Evolutionary conservation across 2,113 vertebrate genomes (phyloP).

Genomic region (Sturnus vulgaris): DNA sequence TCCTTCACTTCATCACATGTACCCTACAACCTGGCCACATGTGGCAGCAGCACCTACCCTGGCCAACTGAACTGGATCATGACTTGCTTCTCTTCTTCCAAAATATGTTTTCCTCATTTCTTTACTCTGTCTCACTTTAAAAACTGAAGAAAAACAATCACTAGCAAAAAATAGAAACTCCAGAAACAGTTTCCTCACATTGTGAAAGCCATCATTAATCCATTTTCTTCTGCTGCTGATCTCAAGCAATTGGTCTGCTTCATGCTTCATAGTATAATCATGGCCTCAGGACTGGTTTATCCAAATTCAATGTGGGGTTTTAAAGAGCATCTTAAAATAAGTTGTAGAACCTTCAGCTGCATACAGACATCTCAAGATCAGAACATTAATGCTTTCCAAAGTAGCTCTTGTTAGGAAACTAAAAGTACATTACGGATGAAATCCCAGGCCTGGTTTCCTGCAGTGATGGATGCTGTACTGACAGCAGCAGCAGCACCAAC

Average conservation of each 20-base stretch:
- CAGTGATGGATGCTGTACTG: not conserved
- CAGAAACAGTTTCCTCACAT: not conserved
- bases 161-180: not conserved
- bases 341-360: not conserved
- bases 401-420: not conserved
- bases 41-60: not conserved
- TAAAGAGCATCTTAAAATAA: not conserved
- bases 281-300: constrained; percentile 18
- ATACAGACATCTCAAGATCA: not conserved
- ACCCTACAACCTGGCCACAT: not conserved
- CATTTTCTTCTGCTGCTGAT: constrained; percentile 2
- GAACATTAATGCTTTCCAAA: not conserved
- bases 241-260: not conserved
- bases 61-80: not conserved
- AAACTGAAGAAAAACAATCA: not conserved
- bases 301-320: not conserved
- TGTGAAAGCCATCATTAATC: constrained; percentile 20
- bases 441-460: not conserved
- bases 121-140: not conserved
- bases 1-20: not conserved
- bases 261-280: constrained; percentile 2
- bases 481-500: not conserved
- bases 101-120: not conserved
- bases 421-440: not conserved
- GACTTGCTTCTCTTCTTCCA: not conserved